phyloP scores from a whole-genome alignment of 2,888 invertebrate genomes.

The Chydorus sphaericus region DNA sequence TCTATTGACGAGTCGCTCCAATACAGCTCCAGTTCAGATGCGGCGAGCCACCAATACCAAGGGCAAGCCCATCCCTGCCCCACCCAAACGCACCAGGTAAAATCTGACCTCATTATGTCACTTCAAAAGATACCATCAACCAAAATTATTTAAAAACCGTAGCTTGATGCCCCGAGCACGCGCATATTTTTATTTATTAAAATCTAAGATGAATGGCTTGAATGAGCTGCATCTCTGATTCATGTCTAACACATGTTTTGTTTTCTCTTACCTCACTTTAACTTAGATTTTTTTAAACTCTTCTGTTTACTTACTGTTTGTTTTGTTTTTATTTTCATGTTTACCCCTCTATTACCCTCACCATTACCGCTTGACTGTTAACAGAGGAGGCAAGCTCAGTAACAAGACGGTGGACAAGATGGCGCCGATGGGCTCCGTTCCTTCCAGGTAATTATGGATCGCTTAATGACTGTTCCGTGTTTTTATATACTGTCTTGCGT shows the following conservation, averaged over 20 bases:
- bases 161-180: too few relatives aligned
- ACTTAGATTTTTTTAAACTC: too few relatives aligned
- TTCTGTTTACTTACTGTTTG: neutral
- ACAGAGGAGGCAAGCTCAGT: conserved; percentile 11
- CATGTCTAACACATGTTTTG: too few relatives aligned
- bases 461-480: too few relatives aligned
- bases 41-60: conserved; percentile 36
- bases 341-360: conserved; percentile 4
- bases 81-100: conserved; percentile 86
- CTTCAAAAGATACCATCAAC: too few relatives aligned
- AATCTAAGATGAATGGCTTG: too few relatives aligned
- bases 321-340: neutral
- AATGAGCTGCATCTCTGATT: too few relatives aligned
- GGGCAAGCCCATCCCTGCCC: conserved; percentile 87
- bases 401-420: conserved; percentile 10
- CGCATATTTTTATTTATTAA: too few relatives aligned
- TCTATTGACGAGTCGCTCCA: conserved; percentile 8
- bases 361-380: neutral
- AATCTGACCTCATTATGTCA: neutral
- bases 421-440: conserved; percentile 8
- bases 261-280: neutral
- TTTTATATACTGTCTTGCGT: too few relatives aligned
- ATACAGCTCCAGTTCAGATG: conserved; percentile 44
- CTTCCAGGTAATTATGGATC: conserved; percentile 12
- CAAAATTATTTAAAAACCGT: too few relatives aligned